Evolutionary conservation across 2,113 vertebrate species (phyloP), one percentile per base, ranked within the genome.

Genomic region (Cyprinodon variegatus): DNA sequence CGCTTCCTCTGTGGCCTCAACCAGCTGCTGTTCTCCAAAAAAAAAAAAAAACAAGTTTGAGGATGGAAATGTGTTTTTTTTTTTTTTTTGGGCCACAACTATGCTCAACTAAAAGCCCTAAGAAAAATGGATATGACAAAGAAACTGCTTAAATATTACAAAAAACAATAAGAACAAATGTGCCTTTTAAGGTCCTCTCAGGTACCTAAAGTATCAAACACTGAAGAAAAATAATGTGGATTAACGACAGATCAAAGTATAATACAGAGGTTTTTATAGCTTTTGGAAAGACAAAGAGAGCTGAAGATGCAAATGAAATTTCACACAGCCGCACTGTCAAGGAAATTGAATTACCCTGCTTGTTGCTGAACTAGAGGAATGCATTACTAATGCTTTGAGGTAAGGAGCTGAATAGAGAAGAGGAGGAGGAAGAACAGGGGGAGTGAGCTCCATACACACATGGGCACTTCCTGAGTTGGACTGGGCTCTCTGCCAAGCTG

Each of bases 341-440:
- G 90, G 84, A 93, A 94, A 93, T 93, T 88, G 81, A 94, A 93
- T 94, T 89, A 88, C 57, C 45, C 83, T 78, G 86, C 79, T 89
- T 85, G 87, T 90, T 90, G 86, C 90, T 65, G 78, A 69, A 82
- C 78, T 76, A 81, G 69, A 91, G 92, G 92, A 94, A 93, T 93
- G 91, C 91, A 76, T 89, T n/a, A 87, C 88, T 91, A 94, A 90
- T 91, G 90, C 90, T 86, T 86, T 90, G 89, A 90, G 89, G 83
- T 89, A 83, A 74, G 36, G 70, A 68, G 79, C 92, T 93, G 88
- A 94, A 93, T 90, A 81, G 83, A 60, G 75, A 59, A 10, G 68
- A 68, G 48, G 68, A 59, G 37, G 46, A 29, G 0, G 63, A 39
- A 8, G 65, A 48, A 15, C 43, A 46, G 50, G 48, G 61, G 38